Base-by-base conservation (phyloP, 1,140 invertebrate genomes). In the Drosophila leontia region DNA sequence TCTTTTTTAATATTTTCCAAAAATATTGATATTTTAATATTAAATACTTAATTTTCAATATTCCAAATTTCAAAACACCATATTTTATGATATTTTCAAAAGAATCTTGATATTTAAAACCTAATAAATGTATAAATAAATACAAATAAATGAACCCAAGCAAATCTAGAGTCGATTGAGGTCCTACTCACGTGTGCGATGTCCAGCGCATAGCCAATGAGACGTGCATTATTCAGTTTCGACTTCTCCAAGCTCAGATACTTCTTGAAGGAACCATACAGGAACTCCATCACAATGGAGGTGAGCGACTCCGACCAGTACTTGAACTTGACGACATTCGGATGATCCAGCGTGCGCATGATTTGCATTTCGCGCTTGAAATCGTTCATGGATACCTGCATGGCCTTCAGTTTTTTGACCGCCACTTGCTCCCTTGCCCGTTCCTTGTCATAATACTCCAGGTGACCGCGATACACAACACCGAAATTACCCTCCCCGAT, bases 211-310 rank as follows among this genome's bases (percentile, higher is more conserved):
- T 80, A 96, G 95, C 35, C 97, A 91, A 32, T 98, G 51, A 69
- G 94, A 94, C 42, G 94, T 94, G 8, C 94, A 37, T 68, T 19
- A 4, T 55, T 94, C 3, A 97, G 92, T 69, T 93, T 94, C 61
- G 96, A 95, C 2, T 45, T 32, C 37, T 94, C 94, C 82, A 96
- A 96, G 71, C 95, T 95, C 47, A 98, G 93, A 91, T 97, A 97
- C 80, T 95, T 95, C 75, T 96, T 94, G 17, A 98, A 94, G 0
- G 97, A 97, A 12, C 97, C 97, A 71, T 96, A 95, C 61, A 98
- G 93, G 88, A 95, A 98, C 93, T 98, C 97, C 97, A 98, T 98
- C 1, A 98, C 96, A 58, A 98, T 94, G 64, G 96, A 95, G 15
- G 96, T 94, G 74, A 96, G 96, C 50, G 96, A 95, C 75, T 96